Evolutionary conservation across 2,888 invertebrate genomes (phyloP), one percentile per base, ranked within the genome.

Genomic region (Podotricha telesiphe): DNA sequence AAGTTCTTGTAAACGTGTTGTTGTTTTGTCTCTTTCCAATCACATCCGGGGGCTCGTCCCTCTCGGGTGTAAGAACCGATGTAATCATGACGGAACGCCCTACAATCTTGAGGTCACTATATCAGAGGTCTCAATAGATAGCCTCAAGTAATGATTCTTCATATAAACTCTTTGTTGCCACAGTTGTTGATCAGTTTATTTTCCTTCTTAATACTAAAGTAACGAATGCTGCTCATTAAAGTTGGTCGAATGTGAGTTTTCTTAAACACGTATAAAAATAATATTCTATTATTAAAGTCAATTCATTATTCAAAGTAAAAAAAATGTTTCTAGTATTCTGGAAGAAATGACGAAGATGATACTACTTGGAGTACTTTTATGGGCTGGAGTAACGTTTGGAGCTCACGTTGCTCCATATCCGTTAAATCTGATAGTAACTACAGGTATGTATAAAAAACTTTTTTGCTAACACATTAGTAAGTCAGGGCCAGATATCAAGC

Each of bases 301-400:
- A n/a, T n/a, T n/a, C n/a, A n/a, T n/a, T n/a, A n/a, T 51, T 67
- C 34, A 65, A 42, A 70, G 15, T 13, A n/a, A 17, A 40, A 45
- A 34, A 20, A 40, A 19, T 51, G 7, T 70, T 77, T 92, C 73
- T 86, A 93, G 93, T 80, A 86, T 93, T 81, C 81, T 93, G 77
- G 93, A 93, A 81, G 93, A 93, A 88, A 89, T 92, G 84, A 88
- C 83, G 86, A 93, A 91, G 85, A 86, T 91, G 86, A 82, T 91
- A 69, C 72, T 91, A 70, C 85, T 93, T 67, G 93, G 92, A 65
- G 84, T 93, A 48, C 87, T 93, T 78, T 77, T 93, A 69, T 93
- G 93, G 93, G 88, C 86, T 28, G 93, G 91, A 51, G 83, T 92
- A 71, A 86, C 89, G 3, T 91, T 91, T 69, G 93, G 93, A 65